These are phyloP conservation scores for Trichechus manatus DNA, from an alignment of 2,113 vertebrate species.

Conservation along the genomic window DNA sequence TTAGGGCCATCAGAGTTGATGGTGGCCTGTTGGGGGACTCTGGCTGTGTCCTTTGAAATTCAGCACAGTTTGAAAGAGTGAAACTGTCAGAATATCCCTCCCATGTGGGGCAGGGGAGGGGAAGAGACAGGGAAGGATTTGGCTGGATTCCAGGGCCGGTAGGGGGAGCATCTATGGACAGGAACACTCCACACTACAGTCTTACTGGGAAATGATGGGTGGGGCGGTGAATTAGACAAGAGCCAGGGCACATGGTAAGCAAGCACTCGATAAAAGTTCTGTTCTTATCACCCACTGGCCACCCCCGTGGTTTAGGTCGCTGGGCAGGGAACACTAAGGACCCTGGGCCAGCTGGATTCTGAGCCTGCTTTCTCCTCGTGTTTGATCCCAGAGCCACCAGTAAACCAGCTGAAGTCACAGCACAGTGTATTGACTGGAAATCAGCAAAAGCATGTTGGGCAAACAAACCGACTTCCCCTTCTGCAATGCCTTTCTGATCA, in stretches of 20 bases:
- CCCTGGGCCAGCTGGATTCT: background rate
- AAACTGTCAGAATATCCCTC: background rate
- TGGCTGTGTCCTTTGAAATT: slow-evolving; percentile 39
- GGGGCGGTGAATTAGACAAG: background rate
- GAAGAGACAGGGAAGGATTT: background rate
- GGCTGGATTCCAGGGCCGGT: background rate
- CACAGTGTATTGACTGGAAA: background rate
- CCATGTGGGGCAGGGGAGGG: background rate
- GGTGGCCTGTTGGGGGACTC: background rate
- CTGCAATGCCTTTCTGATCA: background rate
- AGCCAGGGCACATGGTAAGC: background rate
- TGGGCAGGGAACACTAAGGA: background rate
- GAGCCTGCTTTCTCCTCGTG: background rate
- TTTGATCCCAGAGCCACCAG: slow-evolving; percentile 18
- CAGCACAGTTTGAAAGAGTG: background rate
- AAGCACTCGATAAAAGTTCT: background rate
- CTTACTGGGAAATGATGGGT: background rate
- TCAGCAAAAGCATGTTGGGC: background rate
- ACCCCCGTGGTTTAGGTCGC: background rate
- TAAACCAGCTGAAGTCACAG: background rate
- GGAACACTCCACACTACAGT: background rate
- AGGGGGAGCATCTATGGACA: background rate
- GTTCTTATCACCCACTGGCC: background rate
- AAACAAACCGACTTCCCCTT: background rate
- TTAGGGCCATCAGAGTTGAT: background rate